phyloP scores from a whole-genome alignment of 1,140 invertebrate genomes.

The Melipona quadrifasciata region DNA sequence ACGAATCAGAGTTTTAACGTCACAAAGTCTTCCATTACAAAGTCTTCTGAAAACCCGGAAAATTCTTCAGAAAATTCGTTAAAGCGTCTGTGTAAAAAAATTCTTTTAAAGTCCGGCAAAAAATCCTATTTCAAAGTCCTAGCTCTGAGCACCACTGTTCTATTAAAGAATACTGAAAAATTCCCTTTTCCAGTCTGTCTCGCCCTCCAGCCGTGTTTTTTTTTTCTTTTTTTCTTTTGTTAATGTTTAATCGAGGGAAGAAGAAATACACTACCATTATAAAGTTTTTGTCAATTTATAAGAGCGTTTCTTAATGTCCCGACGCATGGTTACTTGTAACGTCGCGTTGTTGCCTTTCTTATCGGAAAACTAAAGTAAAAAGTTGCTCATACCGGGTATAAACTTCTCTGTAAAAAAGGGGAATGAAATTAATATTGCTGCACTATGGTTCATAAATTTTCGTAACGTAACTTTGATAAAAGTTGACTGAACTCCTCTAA shows the following conservation, averaged over 20 bases:
- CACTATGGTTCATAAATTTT: no score
- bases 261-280: background rate
- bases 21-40: background rate
- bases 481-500: no score
- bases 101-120: background rate
- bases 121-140: background rate
- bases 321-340: background rate
- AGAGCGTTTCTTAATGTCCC: background rate
- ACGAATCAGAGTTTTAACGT: background rate
- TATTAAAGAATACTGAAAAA: background rate
- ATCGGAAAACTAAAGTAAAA: no score
- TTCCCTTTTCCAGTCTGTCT: background rate
- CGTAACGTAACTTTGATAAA: no score
- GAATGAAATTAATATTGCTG: no score
- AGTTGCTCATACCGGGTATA: no score
- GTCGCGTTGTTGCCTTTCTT: background rate
- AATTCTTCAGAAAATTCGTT: background rate
- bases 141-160: background rate
- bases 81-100: background rate
- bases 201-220: background rate
- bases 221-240: no score
- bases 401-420: no score
- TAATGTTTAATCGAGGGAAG: background rate
- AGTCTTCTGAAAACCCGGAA: background rate
- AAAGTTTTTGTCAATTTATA: background rate